phyloP scores from a whole-genome alignment of 2,113 vertebrate genomes.

The Nansenia antarctica region DNA sequence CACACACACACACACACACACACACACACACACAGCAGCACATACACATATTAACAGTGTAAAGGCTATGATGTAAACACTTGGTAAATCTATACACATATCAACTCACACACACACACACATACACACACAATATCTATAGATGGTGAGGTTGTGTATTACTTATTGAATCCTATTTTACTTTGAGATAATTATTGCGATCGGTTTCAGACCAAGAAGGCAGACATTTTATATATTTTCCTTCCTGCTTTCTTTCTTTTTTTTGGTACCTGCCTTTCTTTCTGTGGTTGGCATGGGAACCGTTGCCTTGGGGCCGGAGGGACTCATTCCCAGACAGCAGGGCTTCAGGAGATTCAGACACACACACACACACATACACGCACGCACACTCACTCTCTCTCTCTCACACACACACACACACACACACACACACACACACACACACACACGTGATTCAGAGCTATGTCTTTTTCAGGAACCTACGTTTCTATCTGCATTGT shows the following conservation, averaged over 20 bases:
- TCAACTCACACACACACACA: slow-evolving; percentile 2
- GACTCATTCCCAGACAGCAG: background rate
- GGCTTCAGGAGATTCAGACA: background rate
- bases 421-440: no score
- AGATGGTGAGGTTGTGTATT: slow-evolving; percentile 36
- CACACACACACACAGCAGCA: background rate
- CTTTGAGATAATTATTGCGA: background rate
- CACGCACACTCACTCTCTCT: no score
- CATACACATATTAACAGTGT: background rate
- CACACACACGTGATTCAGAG: no score
- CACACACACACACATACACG: no score
- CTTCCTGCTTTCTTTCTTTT: background rate
- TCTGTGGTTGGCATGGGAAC: slow-evolving; percentile 47
- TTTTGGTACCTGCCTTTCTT: background rate
- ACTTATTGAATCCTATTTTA: slow-evolving; percentile 13
- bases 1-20: slow-evolving; percentile 1
- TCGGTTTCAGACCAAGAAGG: slow-evolving; percentile 23
- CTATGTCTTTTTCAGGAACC: background rate
- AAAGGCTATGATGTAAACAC: no score
- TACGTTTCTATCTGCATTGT: background rate
- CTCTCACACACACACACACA: no score
- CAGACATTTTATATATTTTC: background rate
- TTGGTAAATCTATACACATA: background rate
- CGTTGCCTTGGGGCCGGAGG: slow-evolving; percentile 17
- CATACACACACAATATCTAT: background rate